These are phyloP conservation scores for Tringa solitaria DNA, from an alignment of 2,113 vertebrate species.

Conservation along the genomic window DNA sequence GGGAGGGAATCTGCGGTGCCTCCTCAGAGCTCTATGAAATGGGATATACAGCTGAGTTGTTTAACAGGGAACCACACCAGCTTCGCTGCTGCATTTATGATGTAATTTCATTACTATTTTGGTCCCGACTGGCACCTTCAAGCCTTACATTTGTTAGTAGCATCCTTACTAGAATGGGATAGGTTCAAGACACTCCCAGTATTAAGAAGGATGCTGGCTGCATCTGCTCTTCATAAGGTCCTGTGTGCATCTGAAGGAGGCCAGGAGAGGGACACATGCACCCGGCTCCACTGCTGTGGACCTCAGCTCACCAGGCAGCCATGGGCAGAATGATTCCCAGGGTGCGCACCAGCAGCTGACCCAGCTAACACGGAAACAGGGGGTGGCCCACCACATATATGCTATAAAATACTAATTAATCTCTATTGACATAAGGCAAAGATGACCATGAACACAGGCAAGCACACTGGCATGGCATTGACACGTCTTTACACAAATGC, in stretches of 20 bases:
- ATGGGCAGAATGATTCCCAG: neutral
- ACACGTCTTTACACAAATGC: neutral
- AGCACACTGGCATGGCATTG: neutral
- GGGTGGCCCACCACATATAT: neutral
- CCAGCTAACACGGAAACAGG: neutral
- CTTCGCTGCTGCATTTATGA: neutral
- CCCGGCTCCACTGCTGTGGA: neutral
- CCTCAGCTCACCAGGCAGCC: neutral
- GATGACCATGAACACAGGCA: neutral
- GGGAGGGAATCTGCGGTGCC: neutral
- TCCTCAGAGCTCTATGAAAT: neutral
- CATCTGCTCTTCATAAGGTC: neutral
- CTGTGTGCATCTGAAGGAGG: neutral
- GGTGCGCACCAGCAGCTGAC: neutral
- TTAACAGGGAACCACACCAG: neutral
- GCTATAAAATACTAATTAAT: neutral
- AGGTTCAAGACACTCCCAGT: neutral
- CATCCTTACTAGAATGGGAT: neutral
- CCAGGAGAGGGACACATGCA: accelerated
- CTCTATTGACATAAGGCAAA: neutral
- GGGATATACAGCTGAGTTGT: neutral
- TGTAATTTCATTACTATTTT: neutral
- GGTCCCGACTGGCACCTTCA: neutral
- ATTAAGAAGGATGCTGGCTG: neutral
- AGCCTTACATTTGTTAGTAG: neutral